Percentiles rank a stretch among this genome's conserved stretches.
Conservation (phyloP, 2,113 vertebrate genomes). For the Dicentrarchus labrax region DNA sequence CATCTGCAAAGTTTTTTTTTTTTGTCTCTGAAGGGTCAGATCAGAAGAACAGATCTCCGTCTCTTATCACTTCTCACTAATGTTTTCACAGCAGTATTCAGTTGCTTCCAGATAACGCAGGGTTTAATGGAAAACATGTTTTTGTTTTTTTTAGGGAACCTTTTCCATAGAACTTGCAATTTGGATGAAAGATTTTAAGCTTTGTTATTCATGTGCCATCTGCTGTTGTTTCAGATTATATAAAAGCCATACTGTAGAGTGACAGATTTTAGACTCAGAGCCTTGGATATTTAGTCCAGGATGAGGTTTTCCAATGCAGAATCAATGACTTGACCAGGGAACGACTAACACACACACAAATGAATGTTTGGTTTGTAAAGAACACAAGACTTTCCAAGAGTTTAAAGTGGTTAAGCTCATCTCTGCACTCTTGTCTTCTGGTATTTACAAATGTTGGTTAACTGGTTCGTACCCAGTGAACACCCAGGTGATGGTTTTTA, state of each 20-base stretch:
- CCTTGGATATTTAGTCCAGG: constrained; percentile 50
- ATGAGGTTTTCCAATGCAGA: constrained; percentile 68
- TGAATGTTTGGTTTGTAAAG: constrained; percentile 52
- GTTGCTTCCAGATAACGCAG: constrained; percentile 27
- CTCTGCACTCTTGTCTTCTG: constrained; percentile 50
- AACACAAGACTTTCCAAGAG: constrained; percentile 37
- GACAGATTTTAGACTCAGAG: constrained; percentile 56
- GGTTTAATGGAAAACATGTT: constrained; percentile 21
- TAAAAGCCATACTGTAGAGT: constrained; percentile 80
- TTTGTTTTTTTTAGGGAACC: background rate
- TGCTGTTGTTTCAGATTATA: constrained; percentile 66
- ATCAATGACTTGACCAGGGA: constrained; percentile 46
- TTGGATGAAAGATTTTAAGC: constrained; percentile 55
- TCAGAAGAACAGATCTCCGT: constrained; percentile 41
- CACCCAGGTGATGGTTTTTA: constrained; percentile 36
- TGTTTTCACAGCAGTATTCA: constrained; percentile 64
- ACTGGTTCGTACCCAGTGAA: constrained; percentile 44
- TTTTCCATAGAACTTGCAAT: constrained; percentile 13
- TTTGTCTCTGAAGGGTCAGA: constrained; percentile 36
- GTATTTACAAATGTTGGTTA: constrained; percentile 42
- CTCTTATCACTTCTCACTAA: constrained; percentile 22
- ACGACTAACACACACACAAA: constrained; percentile 32
- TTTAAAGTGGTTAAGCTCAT: constrained; percentile 26
- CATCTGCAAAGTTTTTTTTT: constrained; percentile 3
- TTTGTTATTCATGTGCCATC: constrained; percentile 70